Evolutionary conservation across 2,113 vertebrate genomes (phyloP), one percentile per base, ranked within the genome.

Genomic region (Tetraodon nigroviridis): DNA sequence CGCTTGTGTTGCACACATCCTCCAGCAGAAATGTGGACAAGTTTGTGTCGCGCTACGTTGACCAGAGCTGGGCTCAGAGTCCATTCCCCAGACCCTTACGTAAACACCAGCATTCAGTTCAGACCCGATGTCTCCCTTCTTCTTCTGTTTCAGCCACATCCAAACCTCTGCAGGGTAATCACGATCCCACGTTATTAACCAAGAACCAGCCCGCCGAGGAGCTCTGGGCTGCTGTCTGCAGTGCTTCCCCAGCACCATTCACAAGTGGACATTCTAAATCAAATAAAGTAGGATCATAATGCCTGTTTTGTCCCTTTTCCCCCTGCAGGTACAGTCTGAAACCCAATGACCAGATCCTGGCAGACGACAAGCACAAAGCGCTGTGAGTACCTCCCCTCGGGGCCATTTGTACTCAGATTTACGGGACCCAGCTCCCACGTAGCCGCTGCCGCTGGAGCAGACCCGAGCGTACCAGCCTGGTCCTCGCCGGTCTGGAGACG

Each of bases 341-440:
- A 87, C 86, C 94, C 65, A 95, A 99, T 7, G 94, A 99, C 88
- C 95, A 98, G 85, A 99, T 99, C 81, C 84, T 99, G 90, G 96
- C 97, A 58, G 96, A 98, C 67, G 95, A 96, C 27, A 97, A 94
- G 64, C 97, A 99, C 87, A 98, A 99, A 89, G 93, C 91, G 73
- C 83, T 99, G 97, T 98, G 87, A 86, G 96, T 89, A 82, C 72
- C 21, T 67, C 18, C 4, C 6, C 5, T 16, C 42, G 15, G 45
- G 60, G 32, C 49, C 44, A 20, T 51, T 64, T 6, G n/a, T 13
- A 64, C n/a, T 68, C 52, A 5, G 42, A 17, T 53, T 32, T 19
- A 16, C 13, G 52, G 13, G 18, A 3, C 29, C 14, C 10, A 52
- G 27, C n/a, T 32, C 22, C 47, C 13, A 8, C 12, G 42, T n/a